Conservation (phyloP, 2,888 invertebrate genomes). For the Helobdella robusta region DNA sequence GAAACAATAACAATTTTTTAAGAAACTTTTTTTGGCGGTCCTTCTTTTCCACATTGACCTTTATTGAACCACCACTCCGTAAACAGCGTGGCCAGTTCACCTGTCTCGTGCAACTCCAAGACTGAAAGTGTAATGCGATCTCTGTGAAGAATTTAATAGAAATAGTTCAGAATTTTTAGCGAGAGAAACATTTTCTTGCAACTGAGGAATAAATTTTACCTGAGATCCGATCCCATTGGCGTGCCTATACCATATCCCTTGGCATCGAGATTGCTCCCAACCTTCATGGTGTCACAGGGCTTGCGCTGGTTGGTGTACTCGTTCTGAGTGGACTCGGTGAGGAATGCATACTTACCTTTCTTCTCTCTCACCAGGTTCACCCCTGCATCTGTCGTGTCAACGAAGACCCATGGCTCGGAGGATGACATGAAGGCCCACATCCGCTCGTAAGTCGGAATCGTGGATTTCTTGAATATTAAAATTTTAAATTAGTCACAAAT, state of each 20-base stretch:
- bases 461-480: conserved; percentile 61
- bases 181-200: too few relatives aligned
- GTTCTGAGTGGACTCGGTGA: conserved; percentile 56
- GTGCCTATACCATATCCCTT: conserved; percentile 92
- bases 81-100: conserved; percentile 76
- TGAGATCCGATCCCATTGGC: conserved; percentile 77
- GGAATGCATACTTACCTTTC: conserved; percentile 54
- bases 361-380: conserved; percentile 66
- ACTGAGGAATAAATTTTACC: too few relatives aligned
- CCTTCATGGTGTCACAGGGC: conserved; percentile 56
- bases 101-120: conserved; percentile 76
- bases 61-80: conserved; percentile 91
- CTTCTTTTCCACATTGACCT: conserved; percentile 41
- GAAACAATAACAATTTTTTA: neutral
- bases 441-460: conserved; percentile 71
- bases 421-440: conserved; percentile 91
- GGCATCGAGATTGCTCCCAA: conserved; percentile 65
- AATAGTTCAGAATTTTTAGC: too few relatives aligned
- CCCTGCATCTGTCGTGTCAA: conserved; percentile 69
- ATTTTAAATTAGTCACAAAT: neutral
- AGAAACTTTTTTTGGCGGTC: conserved; percentile 24
- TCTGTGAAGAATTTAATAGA: too few relatives aligned
- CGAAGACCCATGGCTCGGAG: conserved; percentile 66
- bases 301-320: conserved; percentile 75
- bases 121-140: conserved; percentile 86